phyloP scores from a whole-genome alignment of 37 sponge, comb jelly and placozoan species.

The Axinella damicornis region DNA sequence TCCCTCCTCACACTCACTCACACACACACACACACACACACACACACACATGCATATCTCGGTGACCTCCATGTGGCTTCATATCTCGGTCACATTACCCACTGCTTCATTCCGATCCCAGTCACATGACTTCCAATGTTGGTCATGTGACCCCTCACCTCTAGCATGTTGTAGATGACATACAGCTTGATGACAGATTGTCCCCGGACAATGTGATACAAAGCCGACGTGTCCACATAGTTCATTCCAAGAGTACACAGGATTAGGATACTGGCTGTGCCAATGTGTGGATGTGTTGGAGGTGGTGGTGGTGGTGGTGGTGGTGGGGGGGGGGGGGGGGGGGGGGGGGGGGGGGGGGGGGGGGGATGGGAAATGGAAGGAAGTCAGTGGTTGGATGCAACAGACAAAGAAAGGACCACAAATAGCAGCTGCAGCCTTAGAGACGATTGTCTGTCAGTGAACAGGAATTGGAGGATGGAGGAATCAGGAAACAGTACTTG shows the following conservation, averaged over 20 bases:
- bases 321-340: too few species aligned
- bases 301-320: neutral
- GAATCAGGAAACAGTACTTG: neutral
- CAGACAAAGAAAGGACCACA: neutral
- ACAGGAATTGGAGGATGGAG: neutral
- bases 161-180: slow-evolving; percentile 97
- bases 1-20: too few species aligned
- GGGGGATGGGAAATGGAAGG: too few species aligned
- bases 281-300: slow-evolving; percentile 23
- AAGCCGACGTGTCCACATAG: slow-evolving; percentile 87
- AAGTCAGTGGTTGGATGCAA: neutral
- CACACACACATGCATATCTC: too few species aligned
- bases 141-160: slow-evolving; percentile 57
- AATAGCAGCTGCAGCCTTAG: neutral
- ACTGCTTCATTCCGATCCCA: too few species aligned
- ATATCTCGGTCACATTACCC: too few species aligned
- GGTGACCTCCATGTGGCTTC: too few species aligned
- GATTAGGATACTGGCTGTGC: slow-evolving; percentile 42
- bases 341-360: too few species aligned
- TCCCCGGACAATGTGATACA: slow-evolving; percentile 94
- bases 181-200: slow-evolving; percentile 96
- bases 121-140: too few species aligned
- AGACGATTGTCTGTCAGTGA: neutral
- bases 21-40: too few species aligned
- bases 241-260: slow-evolving; percentile 44